Conservation (phyloP, 1,140 invertebrate species). For the Wiebesia pumilae region DNA sequence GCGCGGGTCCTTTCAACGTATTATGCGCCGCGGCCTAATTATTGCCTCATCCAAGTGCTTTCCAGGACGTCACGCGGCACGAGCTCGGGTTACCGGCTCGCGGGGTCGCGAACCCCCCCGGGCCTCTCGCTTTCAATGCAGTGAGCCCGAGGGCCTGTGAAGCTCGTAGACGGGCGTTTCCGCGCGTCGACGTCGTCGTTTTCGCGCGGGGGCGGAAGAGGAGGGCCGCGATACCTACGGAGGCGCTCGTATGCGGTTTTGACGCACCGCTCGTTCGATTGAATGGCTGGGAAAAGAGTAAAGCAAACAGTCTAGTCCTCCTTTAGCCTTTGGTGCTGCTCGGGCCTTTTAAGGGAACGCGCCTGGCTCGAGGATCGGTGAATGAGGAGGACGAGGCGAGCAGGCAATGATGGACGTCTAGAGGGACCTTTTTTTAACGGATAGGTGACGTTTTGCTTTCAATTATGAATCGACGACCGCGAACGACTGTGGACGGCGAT, state of each 20-base stretch:
- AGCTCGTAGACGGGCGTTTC: slow-evolving; percentile 25
- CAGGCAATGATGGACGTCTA: neutral
- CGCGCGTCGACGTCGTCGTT: slow-evolving; percentile 16
- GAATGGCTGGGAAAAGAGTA: slow-evolving; percentile 22
- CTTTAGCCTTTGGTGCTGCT: neutral
- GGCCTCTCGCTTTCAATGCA: neutral
- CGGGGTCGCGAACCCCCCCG: neutral
- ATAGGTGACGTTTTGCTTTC: neutral
- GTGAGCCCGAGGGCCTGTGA: slow-evolving; percentile 52
- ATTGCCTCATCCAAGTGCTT: slow-evolving; percentile 40
- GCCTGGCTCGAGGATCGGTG: neutral
- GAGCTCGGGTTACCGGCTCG: slow-evolving; percentile 5
- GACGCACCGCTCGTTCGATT: neutral
- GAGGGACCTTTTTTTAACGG: neutral
- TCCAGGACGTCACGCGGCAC: slow-evolving; percentile 1
- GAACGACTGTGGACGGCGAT: neutral
- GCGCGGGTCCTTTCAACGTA: neutral
- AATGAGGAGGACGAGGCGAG: neutral
- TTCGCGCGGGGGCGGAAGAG: slow-evolving; percentile 37
- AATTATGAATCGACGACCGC: neutral
- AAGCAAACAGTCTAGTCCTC: neutral
- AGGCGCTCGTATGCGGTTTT: neutral
- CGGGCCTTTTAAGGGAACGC: slow-evolving; percentile 15
- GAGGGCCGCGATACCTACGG: neutral
- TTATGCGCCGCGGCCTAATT: slow-evolving; percentile 37